Base-by-base conservation (phyloP, 2,113 vertebrate genomes). In the Octodon degus region DNA sequence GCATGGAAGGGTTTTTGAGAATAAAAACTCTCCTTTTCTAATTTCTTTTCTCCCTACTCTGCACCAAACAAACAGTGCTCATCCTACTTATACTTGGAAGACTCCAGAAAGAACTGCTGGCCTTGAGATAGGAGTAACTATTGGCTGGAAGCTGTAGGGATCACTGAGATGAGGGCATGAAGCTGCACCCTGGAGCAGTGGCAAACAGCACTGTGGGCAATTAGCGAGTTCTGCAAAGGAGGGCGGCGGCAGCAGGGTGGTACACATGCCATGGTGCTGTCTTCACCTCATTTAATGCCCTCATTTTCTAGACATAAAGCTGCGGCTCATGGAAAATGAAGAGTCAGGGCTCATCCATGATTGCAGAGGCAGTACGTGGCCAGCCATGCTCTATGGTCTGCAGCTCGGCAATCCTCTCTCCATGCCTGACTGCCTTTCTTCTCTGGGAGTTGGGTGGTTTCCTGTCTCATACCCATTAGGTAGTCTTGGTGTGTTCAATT, bases 401-500 rank as follows among this genome's bases (percentile, higher is more conserved):
- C 2, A 72, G 40, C 20, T 68, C 63, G 62, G 70, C 17, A 34
- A 11, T 65, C 58, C 30, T 85, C 60, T 89, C 16, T 77, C 68
- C 14, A 9, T 17, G 82, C 34, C 80, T 65, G 63, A 14, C 55
- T 93, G 67, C 34, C 24, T 87, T 53, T 85, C 84, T 93, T 83
- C 63, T 92, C 86, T 70, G 87, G 67, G 72, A 80, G 86, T 60
- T 55, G 62, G 27, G 60, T 12, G n/a, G 34, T 58, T 93, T 92
- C 27, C 86, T 58, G 68, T 89, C 74, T 90, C 67, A 50, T 2
- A 84, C 89, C 67, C 83, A 62, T 76, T 74, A 95, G 70, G 86
- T 83, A 50, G 37, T 55, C 65, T n/a, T 37, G 70, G 79, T 30
- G 88, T 32, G 20, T 65, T 89, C 65, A 37, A 1, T 27, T 86